Evolutionary conservation across 2,797 vertebrate species (phyloP).

Genomic region (Craterocephalus amniculus): DNA sequence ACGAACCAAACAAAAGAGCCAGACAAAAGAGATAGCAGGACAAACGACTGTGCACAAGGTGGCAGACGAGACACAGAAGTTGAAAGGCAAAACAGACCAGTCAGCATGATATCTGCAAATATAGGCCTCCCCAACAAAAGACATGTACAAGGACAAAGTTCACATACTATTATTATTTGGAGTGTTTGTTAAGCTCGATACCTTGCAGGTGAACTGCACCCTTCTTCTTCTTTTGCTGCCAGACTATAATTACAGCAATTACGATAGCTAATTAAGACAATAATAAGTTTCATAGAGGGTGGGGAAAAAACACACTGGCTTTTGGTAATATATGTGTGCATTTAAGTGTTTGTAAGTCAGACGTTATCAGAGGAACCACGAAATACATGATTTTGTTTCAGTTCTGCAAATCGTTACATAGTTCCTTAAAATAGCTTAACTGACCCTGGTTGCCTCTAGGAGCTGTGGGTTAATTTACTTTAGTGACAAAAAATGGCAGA

Average conservation of each 20-base stretch:
- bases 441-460: constrained; percentile 22
- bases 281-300: constrained; percentile 32
- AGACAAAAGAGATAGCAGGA: constrained; percentile 37
- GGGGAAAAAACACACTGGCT: constrained; percentile 37
- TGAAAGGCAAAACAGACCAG: neutral
- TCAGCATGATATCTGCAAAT: neutral
- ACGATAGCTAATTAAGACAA: constrained; percentile 35
- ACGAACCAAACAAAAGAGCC: constrained; percentile 7
- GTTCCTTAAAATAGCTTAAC: constrained; percentile 49
- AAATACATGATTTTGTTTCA: constrained; percentile 54
- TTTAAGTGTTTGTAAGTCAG: constrained; percentile 9
- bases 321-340: neutral
- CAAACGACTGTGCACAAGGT: constrained; percentile 60
- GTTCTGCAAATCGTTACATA: constrained; percentile 52
- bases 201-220: constrained; percentile 15
- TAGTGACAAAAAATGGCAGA: neutral
- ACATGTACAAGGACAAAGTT: constrained; percentile 2
- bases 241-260: constrained; percentile 45
- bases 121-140: neutral
- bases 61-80: constrained; percentile 65
- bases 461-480: neutral
- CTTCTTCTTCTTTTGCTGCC: constrained; percentile 14
- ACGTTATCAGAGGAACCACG: constrained; percentile 31
- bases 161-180: neutral
- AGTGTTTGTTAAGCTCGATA: constrained; percentile 10